Evolutionary conservation across 2,113 vertebrate species (phyloP).

Genomic region (Ifrita kowaldi): DNA sequence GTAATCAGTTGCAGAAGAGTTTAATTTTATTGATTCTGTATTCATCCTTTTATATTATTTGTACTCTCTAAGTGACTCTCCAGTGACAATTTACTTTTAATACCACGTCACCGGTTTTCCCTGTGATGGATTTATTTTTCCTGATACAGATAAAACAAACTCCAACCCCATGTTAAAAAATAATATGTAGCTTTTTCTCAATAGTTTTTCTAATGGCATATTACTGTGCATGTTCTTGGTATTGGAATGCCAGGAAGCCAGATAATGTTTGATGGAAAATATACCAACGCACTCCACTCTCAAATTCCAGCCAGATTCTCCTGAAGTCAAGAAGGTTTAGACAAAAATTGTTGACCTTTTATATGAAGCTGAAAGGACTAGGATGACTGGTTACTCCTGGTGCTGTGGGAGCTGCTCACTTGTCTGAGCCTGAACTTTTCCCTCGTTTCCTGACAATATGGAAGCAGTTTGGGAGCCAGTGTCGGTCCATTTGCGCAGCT

Average conservation of each 20-base stretch:
- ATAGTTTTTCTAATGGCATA: background rate
- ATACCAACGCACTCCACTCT: background rate
- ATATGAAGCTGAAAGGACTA: background rate
- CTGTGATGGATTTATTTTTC: background rate
- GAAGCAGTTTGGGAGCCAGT: background rate
- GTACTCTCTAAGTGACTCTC: background rate
- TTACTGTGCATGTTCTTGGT: background rate
- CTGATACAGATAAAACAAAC: background rate
- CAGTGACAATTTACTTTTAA: background rate
- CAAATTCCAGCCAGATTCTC: background rate
- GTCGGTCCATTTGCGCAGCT: background rate
- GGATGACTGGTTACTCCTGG: background rate
- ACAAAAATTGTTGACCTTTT: background rate
- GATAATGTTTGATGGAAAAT: background rate
- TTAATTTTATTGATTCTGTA: constrained; percentile 12
- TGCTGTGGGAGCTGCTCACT: background rate
- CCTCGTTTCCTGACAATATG: background rate
- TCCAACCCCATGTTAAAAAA: background rate
- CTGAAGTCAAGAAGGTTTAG: background rate
- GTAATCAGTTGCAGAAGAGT: background rate
- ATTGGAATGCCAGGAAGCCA: background rate
- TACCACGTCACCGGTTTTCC: background rate
- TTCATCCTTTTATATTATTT: background rate
- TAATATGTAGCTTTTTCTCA: background rate
- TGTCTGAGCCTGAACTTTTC: background rate